Percentiles rank a stretch among this genome's conserved stretches.
These are phyloP conservation scores for Chymomyza procnemis DNA, from an alignment of 2,888 invertebrate genomes.

Conservation along the genomic window DNA sequence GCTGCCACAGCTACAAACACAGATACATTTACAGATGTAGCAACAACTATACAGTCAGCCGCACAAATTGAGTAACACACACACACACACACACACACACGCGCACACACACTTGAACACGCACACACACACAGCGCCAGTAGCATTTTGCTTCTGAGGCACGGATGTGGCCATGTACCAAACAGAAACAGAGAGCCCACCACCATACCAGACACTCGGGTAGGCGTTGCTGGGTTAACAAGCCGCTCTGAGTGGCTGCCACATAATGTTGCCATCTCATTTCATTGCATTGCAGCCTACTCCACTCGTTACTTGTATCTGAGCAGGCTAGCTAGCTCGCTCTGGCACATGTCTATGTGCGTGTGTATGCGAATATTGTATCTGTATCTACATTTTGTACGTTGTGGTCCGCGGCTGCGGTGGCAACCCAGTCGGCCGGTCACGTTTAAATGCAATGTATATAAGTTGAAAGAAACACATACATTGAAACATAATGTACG, in stretches of 20 bases:
- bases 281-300: constrained; percentile 16
- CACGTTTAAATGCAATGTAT: constrained; percentile 71
- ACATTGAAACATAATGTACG: constrained; percentile 11
- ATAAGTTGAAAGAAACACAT: constrained; percentile 56
- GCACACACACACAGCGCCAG: constrained; percentile 11
- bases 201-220: constrained; percentile 45
- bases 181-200: constrained; percentile 21
- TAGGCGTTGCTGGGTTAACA: constrained; percentile 52
- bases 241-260: constrained; percentile 67
- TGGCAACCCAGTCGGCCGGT: constrained; percentile 63
- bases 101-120: too few species aligned
- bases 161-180: constrained; percentile 23
- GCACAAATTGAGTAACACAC: constrained; percentile 1
- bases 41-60: constrained; percentile 4
- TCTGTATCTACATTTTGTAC: neutral
- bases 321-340: neutral
- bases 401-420: constrained; percentile 24
- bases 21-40: constrained; percentile 33
- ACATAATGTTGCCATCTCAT: constrained; percentile 39
- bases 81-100: constrained; percentile 8
- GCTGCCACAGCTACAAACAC: constrained; percentile 36
- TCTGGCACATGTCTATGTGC: neutral
- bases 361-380: neutral
- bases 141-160: constrained; percentile 23
- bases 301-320: neutral